Conservation (phyloP, 1,140 invertebrate genomes). For the Magallana angulata region DNA sequence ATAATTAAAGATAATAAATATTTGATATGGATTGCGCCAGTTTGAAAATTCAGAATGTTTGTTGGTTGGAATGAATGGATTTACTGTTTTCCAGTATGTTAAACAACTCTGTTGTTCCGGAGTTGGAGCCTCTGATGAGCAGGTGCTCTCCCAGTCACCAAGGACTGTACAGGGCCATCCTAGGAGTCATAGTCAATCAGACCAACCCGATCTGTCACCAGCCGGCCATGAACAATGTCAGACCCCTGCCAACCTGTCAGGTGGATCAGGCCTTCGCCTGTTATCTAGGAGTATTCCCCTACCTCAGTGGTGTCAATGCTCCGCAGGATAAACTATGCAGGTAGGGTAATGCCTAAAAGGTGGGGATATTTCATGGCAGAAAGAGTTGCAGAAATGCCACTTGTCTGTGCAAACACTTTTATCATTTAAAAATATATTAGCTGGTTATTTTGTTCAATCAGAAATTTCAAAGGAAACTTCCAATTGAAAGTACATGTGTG, state of each 20-base stretch:
- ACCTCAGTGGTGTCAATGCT: neutral
- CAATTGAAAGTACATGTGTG: too few species aligned
- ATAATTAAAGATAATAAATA: too few species aligned
- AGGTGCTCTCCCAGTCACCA: constrained; percentile 2
- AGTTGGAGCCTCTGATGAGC: neutral
- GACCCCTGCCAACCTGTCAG: neutral
- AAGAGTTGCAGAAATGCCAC: too few species aligned
- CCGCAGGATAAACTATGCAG: constrained; percentile 27
- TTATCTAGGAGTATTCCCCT: constrained; percentile 5
- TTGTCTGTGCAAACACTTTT: too few species aligned
- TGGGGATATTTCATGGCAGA: too few species aligned
- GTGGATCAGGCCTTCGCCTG: constrained; percentile 11
- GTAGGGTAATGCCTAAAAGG: neutral
- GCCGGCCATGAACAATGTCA: neutral
- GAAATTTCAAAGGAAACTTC: too few species aligned
- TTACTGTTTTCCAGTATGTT: neutral
- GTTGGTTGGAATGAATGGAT: too few species aligned
- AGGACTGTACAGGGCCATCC: neutral
- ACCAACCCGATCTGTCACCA: neutral
- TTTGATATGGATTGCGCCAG: too few species aligned
- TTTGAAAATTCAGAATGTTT: too few species aligned
- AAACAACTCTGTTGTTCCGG: neutral
- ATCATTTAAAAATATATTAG: too few species aligned
- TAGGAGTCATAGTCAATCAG: neutral
- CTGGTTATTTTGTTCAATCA: too few species aligned